phyloP scores from a whole-genome alignment of 2,113 vertebrate genomes.

The Poeciliopsis occidentalis region DNA sequence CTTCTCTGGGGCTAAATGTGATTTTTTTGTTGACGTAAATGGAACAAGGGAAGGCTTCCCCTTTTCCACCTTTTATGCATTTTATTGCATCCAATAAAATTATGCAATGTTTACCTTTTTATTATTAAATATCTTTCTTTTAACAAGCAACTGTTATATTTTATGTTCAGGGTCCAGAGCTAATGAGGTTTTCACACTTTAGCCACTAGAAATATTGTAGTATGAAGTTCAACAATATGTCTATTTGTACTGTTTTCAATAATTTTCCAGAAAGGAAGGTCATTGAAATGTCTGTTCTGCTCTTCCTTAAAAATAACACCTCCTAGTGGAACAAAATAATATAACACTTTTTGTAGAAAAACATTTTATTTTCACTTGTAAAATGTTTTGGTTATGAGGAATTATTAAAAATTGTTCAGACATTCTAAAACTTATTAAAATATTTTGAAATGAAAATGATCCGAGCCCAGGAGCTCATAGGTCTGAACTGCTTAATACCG shows the following conservation, averaged over 20 bases:
- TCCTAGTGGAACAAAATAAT: conserved; percentile 28
- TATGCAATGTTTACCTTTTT: not conserved
- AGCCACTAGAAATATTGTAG: too few species aligned
- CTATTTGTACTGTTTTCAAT: not conserved
- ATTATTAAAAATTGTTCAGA: too few species aligned
- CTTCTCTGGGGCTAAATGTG: not conserved
- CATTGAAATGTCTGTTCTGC: too few species aligned
- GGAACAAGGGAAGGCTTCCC: not conserved
- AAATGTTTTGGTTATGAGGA: not conserved
- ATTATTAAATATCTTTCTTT: not conserved
- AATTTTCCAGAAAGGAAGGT: too few species aligned
- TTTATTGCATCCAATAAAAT: conserved; percentile 20
- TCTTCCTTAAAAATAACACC: not conserved
- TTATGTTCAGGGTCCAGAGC: not conserved
- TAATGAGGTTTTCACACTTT: not conserved
- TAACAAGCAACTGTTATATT: not conserved
- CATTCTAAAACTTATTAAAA: too few species aligned
- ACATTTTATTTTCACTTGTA: conserved; percentile 19
- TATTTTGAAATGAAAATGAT: not conserved
- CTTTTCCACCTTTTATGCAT: not conserved
- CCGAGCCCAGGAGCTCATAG: not conserved
- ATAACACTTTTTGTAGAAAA: not conserved
- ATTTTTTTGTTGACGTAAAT: not conserved
- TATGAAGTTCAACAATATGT: not conserved
- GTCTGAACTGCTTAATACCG: not conserved